A percentile compares a stretch with the other conserved stretches of the same genome.
Evolutionary conservation across 2,888 invertebrate genomes (phyloP).

Genomic region (Xanthorhoe spadicearia): DNA sequence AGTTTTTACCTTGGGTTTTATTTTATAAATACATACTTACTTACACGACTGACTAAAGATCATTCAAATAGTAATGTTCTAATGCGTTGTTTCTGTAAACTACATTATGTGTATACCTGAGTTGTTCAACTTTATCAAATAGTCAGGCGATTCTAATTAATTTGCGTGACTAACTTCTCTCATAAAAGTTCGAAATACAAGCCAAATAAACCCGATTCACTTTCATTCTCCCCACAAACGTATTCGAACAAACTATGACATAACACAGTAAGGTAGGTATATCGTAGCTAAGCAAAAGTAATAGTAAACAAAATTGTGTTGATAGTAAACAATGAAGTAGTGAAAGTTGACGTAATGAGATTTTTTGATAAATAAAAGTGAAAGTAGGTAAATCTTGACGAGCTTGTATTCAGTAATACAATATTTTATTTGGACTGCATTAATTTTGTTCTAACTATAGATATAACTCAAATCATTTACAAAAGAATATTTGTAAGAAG

Average conservation of each 20-base stretch:
- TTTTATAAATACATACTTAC: conserved; percentile 21
- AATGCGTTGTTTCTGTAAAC: not conserved
- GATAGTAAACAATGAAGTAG: conserved; percentile 32
- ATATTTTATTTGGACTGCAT: too few relatives aligned
- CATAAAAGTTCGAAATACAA: conserved; percentile 20
- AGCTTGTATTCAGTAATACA: not conserved
- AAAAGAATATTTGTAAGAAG: not conserved
- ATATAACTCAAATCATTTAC: not conserved
- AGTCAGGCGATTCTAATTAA: conserved; percentile 13
- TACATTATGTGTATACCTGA: not conserved
- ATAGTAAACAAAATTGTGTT: conserved; percentile 39
- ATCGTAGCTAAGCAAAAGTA: not conserved
- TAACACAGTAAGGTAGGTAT: not conserved
- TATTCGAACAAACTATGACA: conserved; percentile 19
- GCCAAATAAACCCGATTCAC: conserved; percentile 6
- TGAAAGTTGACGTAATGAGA: conserved; percentile 19
- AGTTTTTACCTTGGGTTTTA: conserved; percentile 27
- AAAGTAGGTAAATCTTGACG: conserved; percentile 5
- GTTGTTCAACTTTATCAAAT: conserved; percentile 13
- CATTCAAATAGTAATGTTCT: conserved; percentile 14
- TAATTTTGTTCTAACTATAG: too few relatives aligned
- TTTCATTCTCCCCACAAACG: not conserved
- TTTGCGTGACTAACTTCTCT: conserved; percentile 13
- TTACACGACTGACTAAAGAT: conserved; percentile 21
- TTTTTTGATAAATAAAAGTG: conserved; percentile 14